Percentiles rank a stretch among this genome's conserved stretches.
Evolutionary conservation across 1,140 invertebrate genomes (phyloP).

Genomic region (Phymastichus coffea): DNA sequence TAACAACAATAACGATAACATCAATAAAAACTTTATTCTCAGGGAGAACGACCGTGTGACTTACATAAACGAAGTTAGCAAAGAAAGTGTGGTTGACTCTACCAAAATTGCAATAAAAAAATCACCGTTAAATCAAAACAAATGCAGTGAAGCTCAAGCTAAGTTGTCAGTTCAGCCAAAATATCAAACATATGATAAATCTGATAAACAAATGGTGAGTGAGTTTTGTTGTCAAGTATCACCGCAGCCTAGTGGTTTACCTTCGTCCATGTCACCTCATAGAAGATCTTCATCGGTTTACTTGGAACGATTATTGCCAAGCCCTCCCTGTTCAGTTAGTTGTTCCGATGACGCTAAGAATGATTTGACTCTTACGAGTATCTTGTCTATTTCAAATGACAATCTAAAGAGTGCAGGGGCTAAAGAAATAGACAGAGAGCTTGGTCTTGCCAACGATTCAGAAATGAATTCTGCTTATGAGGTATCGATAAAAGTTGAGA

Average conservation of each 20-base stretch:
- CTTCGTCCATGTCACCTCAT: conserved; percentile 41
- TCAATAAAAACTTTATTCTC: too few relatives aligned
- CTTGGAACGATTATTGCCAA: conserved; percentile 46
- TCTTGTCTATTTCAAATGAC: conserved; percentile 39
- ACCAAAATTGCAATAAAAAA: too few relatives aligned
- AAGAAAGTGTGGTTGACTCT: too few relatives aligned
- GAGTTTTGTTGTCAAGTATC: conserved; percentile 58
- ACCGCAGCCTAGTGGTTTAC: conserved; percentile 66
- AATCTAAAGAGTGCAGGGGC: too few relatives aligned
- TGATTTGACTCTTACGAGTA: conserved; percentile 44
- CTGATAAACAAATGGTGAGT: conserved; percentile 37
- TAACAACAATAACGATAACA: too few relatives aligned
- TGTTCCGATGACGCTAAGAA: conserved; percentile 52
- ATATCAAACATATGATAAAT: conserved; percentile 39
- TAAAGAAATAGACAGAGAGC: conserved; percentile 33
- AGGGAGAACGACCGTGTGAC: neutral
- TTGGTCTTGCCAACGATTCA: too few relatives aligned
- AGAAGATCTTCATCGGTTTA: conserved; percentile 42
- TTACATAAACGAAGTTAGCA: too few relatives aligned
- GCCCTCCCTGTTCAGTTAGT: conserved; percentile 51
- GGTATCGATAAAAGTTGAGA: too few relatives aligned
- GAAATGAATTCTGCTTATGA: too few relatives aligned
- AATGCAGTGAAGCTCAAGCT: conserved; percentile 44
- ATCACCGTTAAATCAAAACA: neutral
- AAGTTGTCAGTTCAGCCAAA: conserved; percentile 32